Evolutionary conservation across 2,888 invertebrate genomes (phyloP), one percentile per base, ranked within the genome.

Genomic region (Caenorhabditis drosophilae): DNA sequence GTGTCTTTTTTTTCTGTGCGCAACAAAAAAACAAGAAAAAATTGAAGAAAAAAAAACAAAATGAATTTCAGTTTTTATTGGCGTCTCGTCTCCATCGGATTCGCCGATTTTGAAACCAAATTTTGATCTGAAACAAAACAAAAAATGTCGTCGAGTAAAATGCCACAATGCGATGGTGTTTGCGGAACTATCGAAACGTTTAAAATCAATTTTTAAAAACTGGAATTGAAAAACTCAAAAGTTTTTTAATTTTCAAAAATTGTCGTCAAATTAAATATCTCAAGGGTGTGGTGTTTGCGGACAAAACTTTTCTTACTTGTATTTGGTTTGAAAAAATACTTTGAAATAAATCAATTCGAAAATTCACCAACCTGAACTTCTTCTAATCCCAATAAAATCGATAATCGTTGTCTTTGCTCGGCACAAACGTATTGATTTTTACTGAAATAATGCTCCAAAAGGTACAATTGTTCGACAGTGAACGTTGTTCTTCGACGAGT

Each of bases 81-180:
- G 31, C 6, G 35, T 47, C 47, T 7, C 64, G 46, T 48, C 72
- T 46, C 69, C 62, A 62, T 2, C 69, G 60, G 16, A 72, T 72
- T 22, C 72, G 58, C 20, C 69, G 61, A 36, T 72, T 69, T 56
- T 73, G 70, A 42, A 75, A 76, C 77, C 77, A 77, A 31, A 77
- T 75, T 57, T 77, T 77, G 16, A 77, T 70, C 76, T 76, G 62
- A 44, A 76, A 63, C 41, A 20, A 6, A 11, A 11, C n/a, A 6
- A 11, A 38, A 38, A 18, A 48, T 47, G n/a, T 31, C 31, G 31
- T 31, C 9, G 12, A 34, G 1, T 9, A n/a, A n/a, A n/a, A n/a
- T n/a, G n/a, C n/a, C n/a, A n/a, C n/a, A n/a, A n/a, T n/a, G n/a
- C n/a, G n/a, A n/a, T n/a, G n/a, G n/a, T n/a, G n/a, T n/a, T n/a